Evolutionary conservation across 92 coral and sea anemone species (phyloP).

Genomic region (Phymanthus crucifer): DNA sequence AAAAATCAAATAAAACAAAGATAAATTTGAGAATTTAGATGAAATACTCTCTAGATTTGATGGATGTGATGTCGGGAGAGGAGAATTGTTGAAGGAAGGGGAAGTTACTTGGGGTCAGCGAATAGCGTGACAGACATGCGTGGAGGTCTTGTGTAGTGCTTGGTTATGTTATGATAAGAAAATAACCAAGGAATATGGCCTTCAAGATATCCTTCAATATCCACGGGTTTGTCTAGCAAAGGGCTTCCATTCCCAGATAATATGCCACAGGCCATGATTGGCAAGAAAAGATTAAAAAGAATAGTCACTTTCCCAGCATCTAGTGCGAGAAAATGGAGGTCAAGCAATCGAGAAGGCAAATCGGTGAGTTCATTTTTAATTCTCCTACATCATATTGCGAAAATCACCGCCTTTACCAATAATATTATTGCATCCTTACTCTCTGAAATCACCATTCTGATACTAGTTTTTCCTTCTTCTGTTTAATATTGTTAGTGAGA

Average conservation of each 20-base stretch:
- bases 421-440: neutral
- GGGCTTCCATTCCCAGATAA: slow-evolving; percentile 22
- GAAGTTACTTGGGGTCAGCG: slow-evolving; percentile 12
- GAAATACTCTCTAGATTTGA: too few species aligned
- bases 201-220: neutral
- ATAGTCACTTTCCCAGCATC: slow-evolving; percentile 89
- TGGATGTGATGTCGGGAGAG: neutral
- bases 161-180: slow-evolving; percentile 18
- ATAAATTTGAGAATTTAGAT: too few species aligned
- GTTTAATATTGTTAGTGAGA: too few species aligned
- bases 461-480: too few species aligned
- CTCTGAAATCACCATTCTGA: too few species aligned
- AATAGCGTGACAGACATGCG: neutral
- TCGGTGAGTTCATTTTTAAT: slow-evolving; percentile 58
- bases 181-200: slow-evolving; percentile 5
- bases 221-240: slow-evolving; percentile 20
- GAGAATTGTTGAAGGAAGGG: neutral
- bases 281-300: slow-evolving; percentile 88
- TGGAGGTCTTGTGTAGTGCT: neutral
- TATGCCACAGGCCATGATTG: slow-evolving; percentile 96
- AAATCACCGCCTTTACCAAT: neutral
- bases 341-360: slow-evolving; percentile 67
- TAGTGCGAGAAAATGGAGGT: slow-evolving; percentile 92
- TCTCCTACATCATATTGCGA: neutral
- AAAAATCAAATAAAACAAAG: too few species aligned